Evolutionary conservation across 1,140 invertebrate genomes (phyloP).

Genomic region (Brachionus calyciflorus): DNA sequence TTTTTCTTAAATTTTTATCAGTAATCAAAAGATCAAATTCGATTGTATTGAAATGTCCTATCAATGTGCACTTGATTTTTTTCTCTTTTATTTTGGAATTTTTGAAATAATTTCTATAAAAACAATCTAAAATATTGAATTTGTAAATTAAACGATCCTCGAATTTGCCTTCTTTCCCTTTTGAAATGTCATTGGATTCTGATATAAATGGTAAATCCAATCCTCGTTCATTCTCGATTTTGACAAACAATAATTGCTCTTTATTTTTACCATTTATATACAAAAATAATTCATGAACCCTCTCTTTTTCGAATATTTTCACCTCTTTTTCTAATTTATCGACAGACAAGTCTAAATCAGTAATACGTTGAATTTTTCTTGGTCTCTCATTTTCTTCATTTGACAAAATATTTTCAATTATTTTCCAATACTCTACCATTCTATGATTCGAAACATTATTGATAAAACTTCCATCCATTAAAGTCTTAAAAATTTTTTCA

Average conservation of each 20-base stretch:
- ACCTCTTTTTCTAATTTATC: not conserved
- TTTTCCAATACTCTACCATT: not conserved
- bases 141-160: not conserved
- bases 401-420: not conserved
- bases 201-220: not conserved
- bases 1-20: not conserved
- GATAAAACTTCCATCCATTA: not conserved
- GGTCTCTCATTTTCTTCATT: not conserved
- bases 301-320: not conserved
- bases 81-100: not conserved
- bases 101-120: not conserved
- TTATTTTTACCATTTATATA: slow-evolving; percentile 3
- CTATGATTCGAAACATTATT: not conserved
- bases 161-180: not conserved
- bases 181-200: not conserved
- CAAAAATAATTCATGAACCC: not conserved
- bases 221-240: not conserved
- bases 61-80: not conserved
- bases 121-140: not conserved
- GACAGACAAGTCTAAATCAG: not conserved
- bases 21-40: not conserved
- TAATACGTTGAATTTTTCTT: not conserved
- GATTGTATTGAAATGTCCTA: slow-evolving; percentile 16
- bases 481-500: not conserved
- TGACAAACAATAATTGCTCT: not conserved